These are phyloP conservation scores for Lasiurus cinereus DNA, from an alignment of 2,113 vertebrate species.

Conservation along the genomic window DNA sequence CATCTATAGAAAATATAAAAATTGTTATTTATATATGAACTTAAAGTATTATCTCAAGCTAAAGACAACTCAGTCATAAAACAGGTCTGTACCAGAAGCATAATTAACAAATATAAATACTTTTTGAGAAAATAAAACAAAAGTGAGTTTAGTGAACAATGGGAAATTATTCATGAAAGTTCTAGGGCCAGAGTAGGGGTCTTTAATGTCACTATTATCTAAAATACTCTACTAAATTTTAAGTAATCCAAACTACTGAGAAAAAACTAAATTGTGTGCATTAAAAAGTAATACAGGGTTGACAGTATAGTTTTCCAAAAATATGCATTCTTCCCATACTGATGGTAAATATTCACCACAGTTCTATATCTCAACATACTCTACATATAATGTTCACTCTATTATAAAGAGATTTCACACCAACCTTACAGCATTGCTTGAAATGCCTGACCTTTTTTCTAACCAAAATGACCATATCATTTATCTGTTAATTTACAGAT, in stretches of 20 bases:
- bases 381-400: neutral
- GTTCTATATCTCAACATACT: neutral
- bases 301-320: neutral
- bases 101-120: neutral
- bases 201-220: conserved; percentile 27
- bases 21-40: neutral
- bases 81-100: neutral
- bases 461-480: neutral
- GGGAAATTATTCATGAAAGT: conserved; percentile 49
- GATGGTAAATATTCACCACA: neutral
- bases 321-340: neutral
- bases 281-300: neutral
- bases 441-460: neutral
- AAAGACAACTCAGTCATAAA: conserved; percentile 7
- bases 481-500: conserved; percentile 28
- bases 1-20: conserved; percentile 23
- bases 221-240: conserved; percentile 31
- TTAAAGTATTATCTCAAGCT: neutral
- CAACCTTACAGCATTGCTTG: neutral
- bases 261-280: neutral
- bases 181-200: neutral
- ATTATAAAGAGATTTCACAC: neutral
- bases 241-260: neutral
- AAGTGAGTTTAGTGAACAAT: neutral
- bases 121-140: conserved; percentile 35